These are phyloP conservation scores for Apus apus DNA, from an alignment of 2,113 vertebrate genomes.

Conservation along the genomic window DNA sequence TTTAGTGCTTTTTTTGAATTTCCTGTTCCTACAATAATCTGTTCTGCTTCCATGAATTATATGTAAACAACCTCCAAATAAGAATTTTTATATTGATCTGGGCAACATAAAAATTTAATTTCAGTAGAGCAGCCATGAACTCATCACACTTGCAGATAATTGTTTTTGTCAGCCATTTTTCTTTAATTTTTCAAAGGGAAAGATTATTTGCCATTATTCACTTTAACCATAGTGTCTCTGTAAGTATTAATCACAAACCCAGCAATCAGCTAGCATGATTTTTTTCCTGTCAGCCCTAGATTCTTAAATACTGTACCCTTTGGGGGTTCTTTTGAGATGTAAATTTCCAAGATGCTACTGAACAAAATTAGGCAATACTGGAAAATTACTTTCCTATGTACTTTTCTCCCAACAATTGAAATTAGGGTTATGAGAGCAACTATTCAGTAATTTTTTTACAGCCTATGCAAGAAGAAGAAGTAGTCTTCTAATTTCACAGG, in stretches of 20 bases:
- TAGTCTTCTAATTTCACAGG: background rate
- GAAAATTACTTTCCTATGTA: background rate
- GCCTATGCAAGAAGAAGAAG: background rate
- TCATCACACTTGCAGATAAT: background rate
- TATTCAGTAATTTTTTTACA: background rate
- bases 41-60: background rate
- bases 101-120: background rate
- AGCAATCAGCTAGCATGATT: background rate
- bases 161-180: background rate
- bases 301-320: background rate
- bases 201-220: background rate
- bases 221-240: background rate
- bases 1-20: background rate
- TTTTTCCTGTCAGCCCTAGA: background rate
- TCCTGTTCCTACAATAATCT: background rate
- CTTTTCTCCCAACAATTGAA: background rate
- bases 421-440: background rate
- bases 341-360: background rate
- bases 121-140: background rate
- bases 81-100: background rate
- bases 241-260: background rate
- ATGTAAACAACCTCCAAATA: background rate
- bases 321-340: background rate
- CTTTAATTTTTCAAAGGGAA: background rate
- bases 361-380: background rate